Evolutionary conservation across 2,797 vertebrate genomes (phyloP), one percentile per base, ranked within the genome.

Genomic region (Odontamblyopus lacepedii): DNA sequence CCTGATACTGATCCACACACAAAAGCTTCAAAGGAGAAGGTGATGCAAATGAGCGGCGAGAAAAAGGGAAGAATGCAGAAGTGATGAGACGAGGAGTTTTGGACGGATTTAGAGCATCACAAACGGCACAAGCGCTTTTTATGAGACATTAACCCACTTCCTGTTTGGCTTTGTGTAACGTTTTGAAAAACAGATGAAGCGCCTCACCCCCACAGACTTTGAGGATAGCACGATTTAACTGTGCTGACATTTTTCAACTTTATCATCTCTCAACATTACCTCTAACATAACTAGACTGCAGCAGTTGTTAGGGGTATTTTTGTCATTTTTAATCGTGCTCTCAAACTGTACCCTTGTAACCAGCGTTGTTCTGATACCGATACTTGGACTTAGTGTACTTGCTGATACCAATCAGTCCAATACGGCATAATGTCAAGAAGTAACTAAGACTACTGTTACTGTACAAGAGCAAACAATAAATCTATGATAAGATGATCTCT

Each of bases 91-190:
- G 16, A 11, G 2, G 8, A 51, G 18, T 67, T 64, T 50, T 1
- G 23, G 12, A 63, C 26, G n/a, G 60, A 67, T 69, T 55, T 8
- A 41, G 35, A 32, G 15, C 30, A 38, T 41, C 27, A 23, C 15
- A 55, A 38, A 51, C 64, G 30, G 64, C 64, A 29, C 26, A 26
- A 51, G 44, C 44, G 4, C 44, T 19, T 66, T 27, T 66, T 18
- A 29, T 19, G 9, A 29, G 26, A 44, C 26, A 51, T 66, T 51
- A 66, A 66, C 64, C 64, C 64, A 51, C 64, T 66, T 66, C 26
- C 44, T 50, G 41, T 50, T 66, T 9, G 29, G 44, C 64, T 18
- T 66, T 66, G 64, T 66, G 64, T 51, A 66, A 51, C 63, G 26
- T 26, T 64, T 64, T 16, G 64, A 19, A 51, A 15, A 66, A 30